Base-by-base conservation (phyloP, 2,113 vertebrate species). In the Alligator sinensis region DNA sequence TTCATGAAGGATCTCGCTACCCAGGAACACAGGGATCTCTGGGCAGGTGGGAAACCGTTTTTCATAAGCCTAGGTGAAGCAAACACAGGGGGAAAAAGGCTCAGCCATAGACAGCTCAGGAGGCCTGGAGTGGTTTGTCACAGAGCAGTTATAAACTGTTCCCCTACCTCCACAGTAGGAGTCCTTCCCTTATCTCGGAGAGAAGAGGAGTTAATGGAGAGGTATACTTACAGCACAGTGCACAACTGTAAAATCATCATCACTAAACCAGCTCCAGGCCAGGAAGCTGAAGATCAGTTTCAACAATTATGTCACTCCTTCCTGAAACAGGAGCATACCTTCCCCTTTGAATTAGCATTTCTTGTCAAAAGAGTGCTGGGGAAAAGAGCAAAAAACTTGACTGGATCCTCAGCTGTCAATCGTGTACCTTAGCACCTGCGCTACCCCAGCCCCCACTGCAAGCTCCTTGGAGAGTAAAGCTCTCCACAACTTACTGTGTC, bases 41-140 rank as follows among this genome's bases (percentile, higher is more conserved):
- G 98, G 98, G 80, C 98, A 99, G 0, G 98, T 98, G 58, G 98
- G 98, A 85, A 98, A 99, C 80, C 98, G 98, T 86, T 98, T 98
- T 94, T 99, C 98, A 0, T 99, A 99, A 11, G 98, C 98, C 98
- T 99, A 38, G 7, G 10, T 17, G 19, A 75, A 82, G 24, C 9
- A 22, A 86, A 87, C 66, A 90, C 11, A 74, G 27, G 9, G 12
- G 17, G 22, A 15, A 1, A 25, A 4, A n/a, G 2, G 38, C 79
- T 55, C 63, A 91, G 47, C 38, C 90, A 66, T 82, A 3, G 19
- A 21, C 68, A 19, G 22, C 38, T 72, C 68, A 22, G 10, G 38
- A 72, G 30, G 22, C 30, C 30, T 38, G 30, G 30, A 19, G 9
- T 72, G 68, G 19, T 21, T 34, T n/a, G 68, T 21, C 68, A 72